Base-by-base conservation (phyloP, 2,113 vertebrate genomes). In the Lates calcarifer region DNA sequence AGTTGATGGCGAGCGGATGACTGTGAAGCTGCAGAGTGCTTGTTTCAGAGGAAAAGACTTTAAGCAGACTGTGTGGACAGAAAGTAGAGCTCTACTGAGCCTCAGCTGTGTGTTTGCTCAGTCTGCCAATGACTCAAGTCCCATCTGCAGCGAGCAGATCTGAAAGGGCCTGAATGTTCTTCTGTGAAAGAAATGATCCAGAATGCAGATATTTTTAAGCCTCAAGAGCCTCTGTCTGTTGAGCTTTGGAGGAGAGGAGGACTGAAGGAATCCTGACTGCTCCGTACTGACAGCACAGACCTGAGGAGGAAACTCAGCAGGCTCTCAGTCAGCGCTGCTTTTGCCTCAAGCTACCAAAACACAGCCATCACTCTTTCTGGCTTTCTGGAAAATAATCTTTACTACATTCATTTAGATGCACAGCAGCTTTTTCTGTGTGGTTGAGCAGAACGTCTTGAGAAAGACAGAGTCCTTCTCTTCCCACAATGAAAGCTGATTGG, bases 141-240 rank as follows among this genome's bases (percentile, higher is more conserved):
- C 86, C 82, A 88, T 85, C 86, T 85, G 82, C 65, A 79, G 55
- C 6, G 0, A 75, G 28, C 82, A 67, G 69, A 84, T 79, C 57
- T 58, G 64, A 78, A 57, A 66, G 60, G 29, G 41, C 72, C 68
- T 22, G 33, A 73, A 61, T 71, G 78, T 84, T 78, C 78, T 12
- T 64, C 63, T 11, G 67, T 17, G 41, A 29, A 18, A 31, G 18
- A 60, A 45, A 31, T 13, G 10, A 55, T 84, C 68, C 81, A 65
- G 56, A 31, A 69, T 26, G 49, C 77, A 58, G 74, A 87, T 61
- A 87, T 49, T 81, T 78, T 78, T 56, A 66, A 74, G 73, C 81
- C 43, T n/a, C 72, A 0, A 35, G 47, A 75, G 66, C 5, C 33
- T 57, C 45, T 24, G 53, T 58, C 65, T 83, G 77, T 14, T 58